Conservation (phyloP, 2,797 vertebrate species). For the Typhlichthys subterraneus region DNA sequence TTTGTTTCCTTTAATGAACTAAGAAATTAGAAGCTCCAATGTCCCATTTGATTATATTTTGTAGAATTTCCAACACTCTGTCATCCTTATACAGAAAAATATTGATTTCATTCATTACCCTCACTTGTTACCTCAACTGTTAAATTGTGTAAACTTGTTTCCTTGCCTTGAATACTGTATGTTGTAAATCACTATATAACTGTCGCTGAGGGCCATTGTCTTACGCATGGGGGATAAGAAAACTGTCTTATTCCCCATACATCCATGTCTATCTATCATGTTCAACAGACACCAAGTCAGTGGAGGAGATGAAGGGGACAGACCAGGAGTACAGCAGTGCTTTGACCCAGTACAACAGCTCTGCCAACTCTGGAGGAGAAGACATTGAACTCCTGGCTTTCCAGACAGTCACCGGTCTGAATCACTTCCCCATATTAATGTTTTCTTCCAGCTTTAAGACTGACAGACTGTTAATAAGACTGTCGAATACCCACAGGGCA, state of each 20-base stretch:
- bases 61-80: too few relatives aligned
- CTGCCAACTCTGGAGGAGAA: constrained; percentile 70
- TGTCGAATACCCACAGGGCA: not conserved
- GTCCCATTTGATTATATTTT: too few relatives aligned
- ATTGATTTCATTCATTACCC: too few relatives aligned
- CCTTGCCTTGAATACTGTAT: too few relatives aligned
- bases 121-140: too few relatives aligned
- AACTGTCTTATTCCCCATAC: not conserved
- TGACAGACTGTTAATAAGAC: not conserved
- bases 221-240: too few relatives aligned
- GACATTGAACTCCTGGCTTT: constrained; percentile 80
- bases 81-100: too few relatives aligned
- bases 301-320: constrained; percentile 70
- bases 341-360: constrained; percentile 74
- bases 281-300: constrained; percentile 58
- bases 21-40: not conserved
- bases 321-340: constrained; percentile 74
- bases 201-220: too few relatives aligned
- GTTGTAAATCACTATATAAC: too few relatives aligned
- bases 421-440: not conserved
- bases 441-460: not conserved
- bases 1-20: not conserved
- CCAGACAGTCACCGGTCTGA: constrained; percentile 77
- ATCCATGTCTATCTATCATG: not conserved
- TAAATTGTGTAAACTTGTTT: not conserved